These are phyloP conservation scores for Pristionchus fissidentatus DNA, from an alignment of 2,888 invertebrate species.

Conservation along the genomic window DNA sequence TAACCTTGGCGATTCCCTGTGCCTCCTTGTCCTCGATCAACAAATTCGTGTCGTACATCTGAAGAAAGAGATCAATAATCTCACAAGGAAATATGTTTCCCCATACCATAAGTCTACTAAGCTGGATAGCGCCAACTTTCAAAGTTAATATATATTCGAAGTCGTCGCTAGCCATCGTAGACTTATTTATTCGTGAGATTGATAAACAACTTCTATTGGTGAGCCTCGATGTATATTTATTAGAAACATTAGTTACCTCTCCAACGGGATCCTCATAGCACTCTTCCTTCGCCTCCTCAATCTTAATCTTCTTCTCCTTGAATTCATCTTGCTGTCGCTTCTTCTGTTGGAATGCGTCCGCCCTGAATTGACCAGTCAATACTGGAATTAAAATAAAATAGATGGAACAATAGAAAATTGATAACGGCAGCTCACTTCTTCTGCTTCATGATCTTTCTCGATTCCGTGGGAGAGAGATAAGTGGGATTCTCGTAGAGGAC, in stretches of 20 bases:
- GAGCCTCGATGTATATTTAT: too few species aligned
- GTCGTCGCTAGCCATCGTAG: too few species aligned
- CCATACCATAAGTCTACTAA: too few species aligned
- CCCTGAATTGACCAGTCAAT: neutral
- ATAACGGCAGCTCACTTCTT: neutral
- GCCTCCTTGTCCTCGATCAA: slow-evolving; percentile 50
- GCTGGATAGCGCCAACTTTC: too few species aligned
- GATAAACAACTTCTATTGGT: too few species aligned
- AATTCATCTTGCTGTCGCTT: slow-evolving; percentile 38
- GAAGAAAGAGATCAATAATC: neutral
- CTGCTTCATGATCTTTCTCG: slow-evolving; percentile 48
- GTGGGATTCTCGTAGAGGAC: slow-evolving; percentile 93
- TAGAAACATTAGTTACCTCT: slow-evolving; percentile 55
- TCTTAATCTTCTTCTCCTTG: slow-evolving; percentile 44
- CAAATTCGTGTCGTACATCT: slow-evolving; percentile 52
- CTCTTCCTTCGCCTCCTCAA: slow-evolving; percentile 49
- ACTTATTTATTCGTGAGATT: too few species aligned
- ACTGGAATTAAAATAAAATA: neutral
- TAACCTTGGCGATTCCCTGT: slow-evolving; percentile 45
- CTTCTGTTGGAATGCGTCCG: neutral
- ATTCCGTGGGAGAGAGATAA: slow-evolving; percentile 90
- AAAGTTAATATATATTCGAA: too few species aligned
- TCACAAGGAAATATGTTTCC: too few species aligned
- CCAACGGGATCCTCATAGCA: slow-evolving; percentile 66
- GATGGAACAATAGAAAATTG: neutral